A percentile compares a stretch with the other conserved stretches of the same genome.
Conservation (phyloP, 2,797 vertebrate genomes). For the Myioborus miniatus region DNA sequence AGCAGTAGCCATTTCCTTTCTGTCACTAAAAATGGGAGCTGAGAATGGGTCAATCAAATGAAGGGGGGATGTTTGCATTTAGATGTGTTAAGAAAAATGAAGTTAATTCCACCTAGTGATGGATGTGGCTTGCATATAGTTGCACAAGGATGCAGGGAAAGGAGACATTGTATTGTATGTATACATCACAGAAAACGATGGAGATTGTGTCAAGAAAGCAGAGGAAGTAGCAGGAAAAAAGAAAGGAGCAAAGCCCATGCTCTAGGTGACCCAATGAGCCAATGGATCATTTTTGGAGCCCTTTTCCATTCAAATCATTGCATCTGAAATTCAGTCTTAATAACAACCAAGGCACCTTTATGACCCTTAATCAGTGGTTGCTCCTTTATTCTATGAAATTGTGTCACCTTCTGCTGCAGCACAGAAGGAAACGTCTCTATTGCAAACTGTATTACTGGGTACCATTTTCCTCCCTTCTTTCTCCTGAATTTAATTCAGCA, state of each 20-base stretch:
- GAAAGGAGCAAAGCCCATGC: neutral
- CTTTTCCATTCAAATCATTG: neutral
- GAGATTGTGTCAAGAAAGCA: neutral
- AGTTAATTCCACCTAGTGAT: neutral
- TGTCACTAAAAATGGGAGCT: neutral
- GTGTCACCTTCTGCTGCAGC: neutral
- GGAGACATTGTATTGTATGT: neutral
- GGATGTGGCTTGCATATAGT: accelerated
- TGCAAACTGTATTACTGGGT: neutral
- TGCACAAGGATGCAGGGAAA: neutral
- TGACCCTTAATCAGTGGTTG: neutral
- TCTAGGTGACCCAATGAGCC: neutral
- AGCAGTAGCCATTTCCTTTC: neutral
- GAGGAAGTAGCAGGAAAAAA: neutral
- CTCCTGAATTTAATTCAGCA: neutral
- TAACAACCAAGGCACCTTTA: neutral
- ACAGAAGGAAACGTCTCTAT: neutral
- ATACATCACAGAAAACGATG: neutral
- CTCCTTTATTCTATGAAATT: neutral
- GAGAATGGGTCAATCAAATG: neutral
- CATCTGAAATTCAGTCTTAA: neutral
- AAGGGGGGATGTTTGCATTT: neutral
- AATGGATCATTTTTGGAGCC: neutral
- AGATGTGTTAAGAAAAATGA: neutral
- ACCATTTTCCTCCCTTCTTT: neutral